Evolutionary conservation across 2,797 vertebrate genomes (phyloP).

Genomic region (Myotis daubentonii): DNA sequence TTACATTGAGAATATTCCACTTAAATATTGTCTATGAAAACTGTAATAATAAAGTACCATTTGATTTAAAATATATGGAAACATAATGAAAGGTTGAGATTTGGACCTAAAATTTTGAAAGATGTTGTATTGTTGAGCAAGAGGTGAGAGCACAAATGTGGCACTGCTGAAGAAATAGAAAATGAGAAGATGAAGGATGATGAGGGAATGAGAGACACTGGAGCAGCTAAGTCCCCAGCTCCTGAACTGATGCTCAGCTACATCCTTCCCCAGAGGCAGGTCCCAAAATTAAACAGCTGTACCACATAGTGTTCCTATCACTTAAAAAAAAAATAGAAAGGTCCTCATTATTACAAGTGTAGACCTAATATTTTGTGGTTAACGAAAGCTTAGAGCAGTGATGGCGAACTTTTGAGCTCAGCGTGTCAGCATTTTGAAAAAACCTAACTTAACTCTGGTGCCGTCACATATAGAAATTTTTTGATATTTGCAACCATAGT

Average conservation of each 20-base stretch:
- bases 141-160: background rate
- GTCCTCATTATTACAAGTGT: background rate
- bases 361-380: background rate
- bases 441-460: no score
- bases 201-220: background rate
- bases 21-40: background rate
- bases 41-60: background rate
- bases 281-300: background rate
- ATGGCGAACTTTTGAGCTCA: no score
- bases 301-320: background rate
- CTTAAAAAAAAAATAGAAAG: conserved; percentile 32
- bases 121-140: background rate
- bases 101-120: background rate
- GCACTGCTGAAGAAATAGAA: background rate
- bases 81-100: background rate
- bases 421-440: no score
- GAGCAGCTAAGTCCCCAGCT: background rate
- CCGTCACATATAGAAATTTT: no score
- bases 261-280: background rate
- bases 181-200: background rate
- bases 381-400: background rate
- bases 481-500: no score
- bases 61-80: conserved; percentile 36
- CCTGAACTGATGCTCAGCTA: background rate
- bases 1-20: background rate